Conservation (phyloP, 2,888 invertebrate species). For the Bhutanitis thaidina region DNA sequence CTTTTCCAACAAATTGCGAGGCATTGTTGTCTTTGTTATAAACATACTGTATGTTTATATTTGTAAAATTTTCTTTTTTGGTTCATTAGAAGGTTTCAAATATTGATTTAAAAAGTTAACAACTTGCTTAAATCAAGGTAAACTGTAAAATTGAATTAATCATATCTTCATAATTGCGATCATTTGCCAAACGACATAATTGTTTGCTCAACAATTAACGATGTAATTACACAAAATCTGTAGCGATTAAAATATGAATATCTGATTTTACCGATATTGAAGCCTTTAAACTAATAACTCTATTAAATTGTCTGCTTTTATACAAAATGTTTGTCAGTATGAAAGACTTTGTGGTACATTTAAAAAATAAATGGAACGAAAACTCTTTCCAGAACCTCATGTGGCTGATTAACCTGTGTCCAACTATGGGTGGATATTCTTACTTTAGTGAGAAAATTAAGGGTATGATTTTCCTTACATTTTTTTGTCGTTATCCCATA, state of each 20-base stretch:
- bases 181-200: conserved; percentile 10
- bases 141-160: neutral
- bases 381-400: conserved; percentile 32
- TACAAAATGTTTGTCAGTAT: conserved; percentile 1
- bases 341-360: neutral
- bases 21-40: no score
- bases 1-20: no score
- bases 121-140: no score
- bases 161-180: neutral
- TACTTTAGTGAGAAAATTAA: conserved; percentile 9
- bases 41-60: no score
- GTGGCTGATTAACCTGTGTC: conserved; percentile 33
- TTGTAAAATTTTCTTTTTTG: no score
- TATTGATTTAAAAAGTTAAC: no score
- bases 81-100: no score
- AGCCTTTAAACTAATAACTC: neutral
- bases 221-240: conserved; percentile 6
- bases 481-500: no score
- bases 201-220: neutral
- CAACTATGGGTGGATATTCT: conserved; percentile 33
- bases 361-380: conserved; percentile 16
- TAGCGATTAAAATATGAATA: conserved; percentile 9
- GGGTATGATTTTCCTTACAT: conserved; percentile 16
- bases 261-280: neutral
- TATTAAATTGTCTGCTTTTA: neutral